Base-by-base conservation (phyloP, 1,140 invertebrate species). In the Tribolium castaneum region DNA sequence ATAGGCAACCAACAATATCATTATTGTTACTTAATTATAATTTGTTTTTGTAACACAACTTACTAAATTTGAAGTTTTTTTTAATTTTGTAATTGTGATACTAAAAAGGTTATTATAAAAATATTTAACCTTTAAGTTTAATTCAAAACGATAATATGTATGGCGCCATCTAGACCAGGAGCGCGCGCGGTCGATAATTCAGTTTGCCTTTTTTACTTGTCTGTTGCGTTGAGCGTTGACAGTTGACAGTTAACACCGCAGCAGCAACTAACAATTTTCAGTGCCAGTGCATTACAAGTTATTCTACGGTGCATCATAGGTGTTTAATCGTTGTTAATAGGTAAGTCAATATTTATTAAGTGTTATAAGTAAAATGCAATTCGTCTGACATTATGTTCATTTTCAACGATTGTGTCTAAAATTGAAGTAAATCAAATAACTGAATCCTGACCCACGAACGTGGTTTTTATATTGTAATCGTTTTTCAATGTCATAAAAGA, bases 321-420 rank as follows among this genome's bases (percentile, higher is more conserved):
- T 30, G 39, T 45, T 45, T 2, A 9, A 9, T 9, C n/a, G 2
- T 9, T 30, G 25, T 30, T 30, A 30, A 30, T 6, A 30, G 25
- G 25, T 30, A 30, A 30, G 25, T 30, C 25, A 30, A 30, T 30
- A 30, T 30, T 30, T 30, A 30, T 30, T 30, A 30, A 30, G n/a
- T 19, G 16, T 19, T 19, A 19, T 19, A 19, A 70, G 66, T 35
- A 70, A 70, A 34, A 70, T 70, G 25, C 14, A 70, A 70, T 70
- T 70, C 66, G 22, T 70, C 66, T 70, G 52, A 70, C 66, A 34
- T 70, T 70, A 0, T 35, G 22, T 70, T 70, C 34, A 70, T 70
- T 70, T 70, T 70, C 22, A 70, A 70, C 66, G 30, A 9, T 70
- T 70, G 66, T 35, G 66, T 70, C 19, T 30, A 70, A 70, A 70